Conservation (phyloP, 1,140 invertebrate species). For the Diachasma alloeum region DNA sequence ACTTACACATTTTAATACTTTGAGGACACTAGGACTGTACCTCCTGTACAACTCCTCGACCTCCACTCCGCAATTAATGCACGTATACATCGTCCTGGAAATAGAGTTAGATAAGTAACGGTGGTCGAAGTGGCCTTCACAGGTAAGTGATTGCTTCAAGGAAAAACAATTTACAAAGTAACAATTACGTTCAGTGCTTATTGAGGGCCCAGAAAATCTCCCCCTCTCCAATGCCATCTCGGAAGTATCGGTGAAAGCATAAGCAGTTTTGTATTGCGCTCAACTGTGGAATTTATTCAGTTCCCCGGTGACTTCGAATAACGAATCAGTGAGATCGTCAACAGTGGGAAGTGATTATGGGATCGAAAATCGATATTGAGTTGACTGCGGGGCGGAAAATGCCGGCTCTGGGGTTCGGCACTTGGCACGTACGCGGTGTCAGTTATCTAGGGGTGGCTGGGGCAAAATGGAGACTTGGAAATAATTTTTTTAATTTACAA, state of each 20-base stretch:
- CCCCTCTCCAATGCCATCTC: neutral
- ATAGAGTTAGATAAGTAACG: neutral
- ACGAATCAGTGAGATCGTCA: neutral
- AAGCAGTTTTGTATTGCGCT: neutral
- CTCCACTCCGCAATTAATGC: slow-evolving; percentile 74
- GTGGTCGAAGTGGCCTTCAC: neutral
- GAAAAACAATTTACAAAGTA: neutral
- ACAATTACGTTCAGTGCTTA: neutral
- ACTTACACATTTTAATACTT: slow-evolving; percentile 79
- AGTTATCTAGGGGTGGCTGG: neutral
- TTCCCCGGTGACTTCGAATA: neutral
- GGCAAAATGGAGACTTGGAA: too few relatives aligned
- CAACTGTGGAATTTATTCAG: neutral
- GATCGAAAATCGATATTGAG: slow-evolving; percentile 32
- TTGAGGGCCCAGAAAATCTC: neutral
- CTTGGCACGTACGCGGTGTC: slow-evolving; percentile 69
- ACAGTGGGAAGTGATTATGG: slow-evolving; percentile 8
- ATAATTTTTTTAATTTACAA: too few relatives aligned
- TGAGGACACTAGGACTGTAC: slow-evolving; percentile 74
- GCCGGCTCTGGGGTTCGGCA: slow-evolving; percentile 73
- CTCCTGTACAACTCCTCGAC: slow-evolving; percentile 71
- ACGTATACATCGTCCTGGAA: slow-evolving; percentile 62
- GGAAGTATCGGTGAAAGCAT: neutral
- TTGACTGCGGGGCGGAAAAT: slow-evolving; percentile 64
- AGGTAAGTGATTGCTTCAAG: slow-evolving; percentile 19